Conservation (phyloP, 1,140 invertebrate species). For the Nomia melanderi region DNA sequence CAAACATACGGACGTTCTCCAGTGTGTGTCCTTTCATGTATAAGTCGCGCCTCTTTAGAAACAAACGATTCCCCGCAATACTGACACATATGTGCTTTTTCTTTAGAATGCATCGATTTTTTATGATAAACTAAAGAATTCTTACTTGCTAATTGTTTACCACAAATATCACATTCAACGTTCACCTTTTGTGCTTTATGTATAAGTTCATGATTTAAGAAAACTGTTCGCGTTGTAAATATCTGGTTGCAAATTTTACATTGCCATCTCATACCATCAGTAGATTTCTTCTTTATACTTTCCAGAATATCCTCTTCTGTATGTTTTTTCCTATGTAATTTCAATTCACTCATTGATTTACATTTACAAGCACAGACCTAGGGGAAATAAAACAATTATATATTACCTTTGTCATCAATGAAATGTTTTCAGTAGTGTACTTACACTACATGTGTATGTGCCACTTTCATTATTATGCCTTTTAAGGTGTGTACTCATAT, state of each 20-base stretch:
- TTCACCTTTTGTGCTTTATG: slow-evolving; percentile 57
- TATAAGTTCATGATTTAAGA: slow-evolving; percentile 73
- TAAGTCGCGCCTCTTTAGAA: slow-evolving; percentile 78
- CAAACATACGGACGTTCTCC: slow-evolving; percentile 83
- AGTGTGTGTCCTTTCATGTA: slow-evolving; percentile 82
- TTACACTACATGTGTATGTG: slow-evolving; percentile 72
- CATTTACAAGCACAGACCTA: slow-evolving; percentile 68
- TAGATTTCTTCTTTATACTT: slow-evolving; percentile 63
- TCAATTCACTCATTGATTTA: slow-evolving; percentile 74
- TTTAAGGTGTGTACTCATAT: slow-evolving; percentile 75
- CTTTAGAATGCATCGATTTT: slow-evolving; percentile 80
- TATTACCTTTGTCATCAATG: not conserved
- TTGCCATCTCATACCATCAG: slow-evolving; percentile 57
- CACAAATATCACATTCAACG: slow-evolving; percentile 69
- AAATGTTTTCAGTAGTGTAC: slow-evolving; percentile 39
- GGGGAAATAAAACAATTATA: not conserved
- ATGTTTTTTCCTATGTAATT: slow-evolving; percentile 70
- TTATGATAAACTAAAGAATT: slow-evolving; percentile 71
- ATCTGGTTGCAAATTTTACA: slow-evolving; percentile 71
- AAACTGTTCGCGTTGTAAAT: slow-evolving; percentile 75
- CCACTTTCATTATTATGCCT: slow-evolving; percentile 67
- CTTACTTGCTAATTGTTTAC: slow-evolving; percentile 70
- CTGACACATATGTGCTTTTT: slow-evolving; percentile 81
- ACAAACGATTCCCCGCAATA: slow-evolving; percentile 82
- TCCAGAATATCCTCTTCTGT: slow-evolving; percentile 65